A percentile compares a stretch with the other conserved stretches of the same genome.
Conservation (phyloP, 2,888 invertebrate genomes). For the Arge pagana region DNA sequence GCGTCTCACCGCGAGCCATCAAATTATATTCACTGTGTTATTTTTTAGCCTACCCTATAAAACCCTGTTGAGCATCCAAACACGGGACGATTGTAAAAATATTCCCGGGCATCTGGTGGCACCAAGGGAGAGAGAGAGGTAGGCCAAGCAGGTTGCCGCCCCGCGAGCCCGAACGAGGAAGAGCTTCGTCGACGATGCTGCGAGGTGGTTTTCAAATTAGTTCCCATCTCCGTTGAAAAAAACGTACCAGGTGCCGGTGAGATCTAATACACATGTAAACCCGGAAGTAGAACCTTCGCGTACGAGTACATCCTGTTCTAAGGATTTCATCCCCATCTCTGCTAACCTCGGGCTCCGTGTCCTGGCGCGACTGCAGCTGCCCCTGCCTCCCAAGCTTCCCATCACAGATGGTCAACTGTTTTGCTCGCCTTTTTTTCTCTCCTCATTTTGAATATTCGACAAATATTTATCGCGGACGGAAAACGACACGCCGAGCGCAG, state of each 20-base stretch:
- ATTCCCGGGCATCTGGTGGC: neutral
- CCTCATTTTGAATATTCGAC: too few relatives aligned
- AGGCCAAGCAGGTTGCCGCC: neutral
- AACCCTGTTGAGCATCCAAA: conserved; percentile 3
- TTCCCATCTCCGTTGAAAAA: conserved; percentile 16
- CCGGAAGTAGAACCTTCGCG: conserved; percentile 52
- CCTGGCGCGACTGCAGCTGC: conserved; percentile 17
- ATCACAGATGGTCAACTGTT: conserved; percentile 11
- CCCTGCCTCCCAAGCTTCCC: neutral
- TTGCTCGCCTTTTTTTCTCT: too few relatives aligned
- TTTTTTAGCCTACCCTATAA: neutral
- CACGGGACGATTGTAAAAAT: conserved; percentile 11
- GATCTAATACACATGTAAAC: conserved; percentile 44
- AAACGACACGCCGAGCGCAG: too few relatives aligned
- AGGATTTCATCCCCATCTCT: conserved; percentile 42
- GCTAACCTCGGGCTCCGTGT: conserved; percentile 1
- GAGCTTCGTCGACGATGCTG: too few relatives aligned
- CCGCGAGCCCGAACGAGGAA: too few relatives aligned
- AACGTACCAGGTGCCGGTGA: conserved; percentile 25
- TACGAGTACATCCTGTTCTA: conserved; percentile 52
- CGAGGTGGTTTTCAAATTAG: conserved; percentile 14
- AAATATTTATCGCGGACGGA: too few relatives aligned
- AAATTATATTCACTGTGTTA: conserved; percentile 7
- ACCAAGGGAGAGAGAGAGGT: neutral
- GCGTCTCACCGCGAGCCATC: neutral